These are phyloP conservation scores for Trissolcus brochymenae DNA, from an alignment of 2,888 invertebrate species.

Conservation along the genomic window DNA sequence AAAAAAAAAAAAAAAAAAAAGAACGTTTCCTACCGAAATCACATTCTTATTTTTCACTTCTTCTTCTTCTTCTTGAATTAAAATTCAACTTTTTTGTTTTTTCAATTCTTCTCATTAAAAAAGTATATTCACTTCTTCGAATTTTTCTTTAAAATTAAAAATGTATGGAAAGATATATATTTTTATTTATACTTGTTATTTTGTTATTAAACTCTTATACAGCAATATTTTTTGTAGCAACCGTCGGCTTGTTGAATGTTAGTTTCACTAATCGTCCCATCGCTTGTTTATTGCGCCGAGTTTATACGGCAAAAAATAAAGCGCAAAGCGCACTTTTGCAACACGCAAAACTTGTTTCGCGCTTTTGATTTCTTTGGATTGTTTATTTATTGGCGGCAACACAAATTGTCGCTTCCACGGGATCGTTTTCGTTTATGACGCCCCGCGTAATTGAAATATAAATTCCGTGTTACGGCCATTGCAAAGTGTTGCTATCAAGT, in stretches of 20 bases:
- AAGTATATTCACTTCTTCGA: not conserved
- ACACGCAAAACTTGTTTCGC: slow-evolving; percentile 30
- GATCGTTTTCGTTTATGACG: slow-evolving; percentile 30
- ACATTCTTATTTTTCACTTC: not conserved
- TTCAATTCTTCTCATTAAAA: not conserved
- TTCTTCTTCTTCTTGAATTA: not conserved
- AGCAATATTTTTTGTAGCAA: not conserved
- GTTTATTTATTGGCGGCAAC: slow-evolving; percentile 33
- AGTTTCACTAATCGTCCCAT: slow-evolving; percentile 35
- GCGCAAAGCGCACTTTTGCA: slow-evolving; percentile 26
- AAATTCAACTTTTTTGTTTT: not conserved
- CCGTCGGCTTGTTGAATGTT: slow-evolving; percentile 32
- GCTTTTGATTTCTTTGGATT: slow-evolving; percentile 42
- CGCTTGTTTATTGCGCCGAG: slow-evolving; percentile 36
- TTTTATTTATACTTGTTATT: not conserved
- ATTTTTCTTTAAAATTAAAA: not conserved
- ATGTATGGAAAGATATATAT: not conserved
- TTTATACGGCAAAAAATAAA: slow-evolving; percentile 31
- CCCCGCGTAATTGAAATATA: slow-evolving; percentile 21
- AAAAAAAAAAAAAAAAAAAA: slow-evolving; percentile 36
- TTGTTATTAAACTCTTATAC: too few species aligned
- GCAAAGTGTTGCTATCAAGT: not conserved
- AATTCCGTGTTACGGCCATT: slow-evolving; percentile 15
- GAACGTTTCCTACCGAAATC: not conserved
- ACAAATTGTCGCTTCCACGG: slow-evolving; percentile 25